Evolutionary conservation across 2,797 vertebrate species (phyloP).

Genomic region (Platalea minor): DNA sequence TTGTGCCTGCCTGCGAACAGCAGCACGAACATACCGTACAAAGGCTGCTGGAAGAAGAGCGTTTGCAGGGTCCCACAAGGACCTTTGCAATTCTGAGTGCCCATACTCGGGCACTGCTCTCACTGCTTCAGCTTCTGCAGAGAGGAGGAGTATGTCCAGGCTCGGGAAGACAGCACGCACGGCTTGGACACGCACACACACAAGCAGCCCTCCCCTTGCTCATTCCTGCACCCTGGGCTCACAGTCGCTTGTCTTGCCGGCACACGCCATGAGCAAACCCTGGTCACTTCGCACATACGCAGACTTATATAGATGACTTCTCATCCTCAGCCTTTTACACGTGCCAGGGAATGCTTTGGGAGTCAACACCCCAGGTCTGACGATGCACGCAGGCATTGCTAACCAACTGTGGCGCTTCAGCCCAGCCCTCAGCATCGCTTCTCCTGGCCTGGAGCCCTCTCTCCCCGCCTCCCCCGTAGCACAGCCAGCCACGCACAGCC

Average conservation of each 20-base stretch:
- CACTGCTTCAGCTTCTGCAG: neutral
- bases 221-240: neutral
- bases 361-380: neutral
- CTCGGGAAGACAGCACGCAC: accelerated
- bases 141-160: neutral
- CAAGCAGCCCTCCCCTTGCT: neutral
- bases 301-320: neutral
- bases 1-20: neutral
- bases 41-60: neutral
- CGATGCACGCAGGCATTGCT: accelerated
- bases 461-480: accelerated
- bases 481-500: neutral
- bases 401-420: neutral
- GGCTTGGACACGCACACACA: accelerated
- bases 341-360: neutral
- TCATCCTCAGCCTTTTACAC: neutral
- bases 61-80: neutral
- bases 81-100: neutral
- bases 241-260: neutral
- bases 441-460: neutral
- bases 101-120: neutral
- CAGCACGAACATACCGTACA: neutral
- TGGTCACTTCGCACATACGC: accelerated
- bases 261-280: accelerated
- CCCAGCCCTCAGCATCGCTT: neutral